These are phyloP conservation scores for Pongo pygmaeus DNA, from an alignment of 2,113 vertebrate genomes.

Conservation along the genomic window DNA sequence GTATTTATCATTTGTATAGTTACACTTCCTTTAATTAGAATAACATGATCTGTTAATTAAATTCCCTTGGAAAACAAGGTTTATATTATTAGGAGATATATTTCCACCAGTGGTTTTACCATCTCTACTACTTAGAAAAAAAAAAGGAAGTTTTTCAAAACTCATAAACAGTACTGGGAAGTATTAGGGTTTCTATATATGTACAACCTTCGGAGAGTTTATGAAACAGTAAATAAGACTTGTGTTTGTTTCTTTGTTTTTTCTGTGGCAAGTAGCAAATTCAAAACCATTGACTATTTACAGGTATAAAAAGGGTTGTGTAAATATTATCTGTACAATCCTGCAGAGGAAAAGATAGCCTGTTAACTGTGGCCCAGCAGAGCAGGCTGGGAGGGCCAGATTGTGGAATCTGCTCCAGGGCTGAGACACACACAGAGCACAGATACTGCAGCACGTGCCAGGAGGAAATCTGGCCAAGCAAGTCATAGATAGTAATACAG, in stretches of 20 bases:
- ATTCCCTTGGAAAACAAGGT: conserved; percentile 13
- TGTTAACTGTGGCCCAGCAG: not conserved
- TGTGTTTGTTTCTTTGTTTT: conserved; percentile 31
- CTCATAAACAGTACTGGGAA: not conserved
- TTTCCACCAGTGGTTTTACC: conserved; percentile 25
- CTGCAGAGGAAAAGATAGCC: not conserved
- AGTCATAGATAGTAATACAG: not conserved
- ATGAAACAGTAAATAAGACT: not conserved
- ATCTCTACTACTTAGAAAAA: conserved; percentile 40
- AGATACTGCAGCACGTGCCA: not conserved
- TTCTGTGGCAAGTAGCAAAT: not conserved
- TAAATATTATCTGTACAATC: not conserved
- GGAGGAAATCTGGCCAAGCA: not conserved
- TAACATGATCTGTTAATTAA: conserved; percentile 55
- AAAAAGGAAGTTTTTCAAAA: conserved; percentile 25
- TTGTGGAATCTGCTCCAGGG: not conserved
- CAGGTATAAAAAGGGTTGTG: not conserved
- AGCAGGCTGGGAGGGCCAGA: not conserved
- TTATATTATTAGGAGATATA: conserved; percentile 23
- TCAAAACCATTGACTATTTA: not conserved
- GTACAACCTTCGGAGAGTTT: not conserved
- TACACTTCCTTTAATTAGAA: conserved; percentile 45
- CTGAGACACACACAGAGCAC: not conserved
- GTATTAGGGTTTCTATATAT: not conserved
- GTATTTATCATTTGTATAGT: conserved; percentile 14